Evolutionary conservation across 2,797 vertebrate species (phyloP).

Genomic region (Ptychadena robeensis): DNA sequence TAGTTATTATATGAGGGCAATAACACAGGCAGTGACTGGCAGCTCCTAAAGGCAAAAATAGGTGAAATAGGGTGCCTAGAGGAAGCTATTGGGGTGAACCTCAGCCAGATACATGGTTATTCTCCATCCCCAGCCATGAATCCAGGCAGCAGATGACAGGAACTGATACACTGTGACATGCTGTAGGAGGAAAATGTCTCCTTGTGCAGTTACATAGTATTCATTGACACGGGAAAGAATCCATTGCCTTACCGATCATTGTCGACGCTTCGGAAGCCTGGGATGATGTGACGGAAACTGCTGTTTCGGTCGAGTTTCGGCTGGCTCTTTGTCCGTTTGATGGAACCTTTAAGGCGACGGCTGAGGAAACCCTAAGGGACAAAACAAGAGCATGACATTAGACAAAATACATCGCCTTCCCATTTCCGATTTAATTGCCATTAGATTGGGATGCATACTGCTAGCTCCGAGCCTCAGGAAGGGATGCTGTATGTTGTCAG

Average conservation of each 20-base stretch:
- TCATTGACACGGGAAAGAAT: not conserved
- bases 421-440: not conserved
- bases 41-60: not conserved
- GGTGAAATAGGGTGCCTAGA: not conserved
- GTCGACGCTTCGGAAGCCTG: constrained; percentile 92
- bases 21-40: not conserved
- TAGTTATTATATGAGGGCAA: not conserved
- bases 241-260: constrained; percentile 87
- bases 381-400: constrained; percentile 67
- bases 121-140: not conserved
- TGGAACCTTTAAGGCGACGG: constrained; percentile 96
- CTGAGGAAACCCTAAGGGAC: constrained; percentile 91
- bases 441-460: not conserved
- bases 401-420: not conserved
- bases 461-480: constrained; percentile 35
- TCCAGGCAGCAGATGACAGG: not conserved
- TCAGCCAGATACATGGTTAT: not conserved
- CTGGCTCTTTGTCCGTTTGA: constrained; percentile 98
- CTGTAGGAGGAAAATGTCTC: not conserved
- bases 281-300: constrained; percentile 97
- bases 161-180: not conserved
- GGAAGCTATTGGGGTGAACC: not conserved
- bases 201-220: not conserved
- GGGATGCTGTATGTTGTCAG: constrained; percentile 65
- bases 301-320: constrained; percentile 97